Base-by-base conservation (phyloP, 2,797 vertebrate genomes). In the Hemibagrus guttatus region DNA sequence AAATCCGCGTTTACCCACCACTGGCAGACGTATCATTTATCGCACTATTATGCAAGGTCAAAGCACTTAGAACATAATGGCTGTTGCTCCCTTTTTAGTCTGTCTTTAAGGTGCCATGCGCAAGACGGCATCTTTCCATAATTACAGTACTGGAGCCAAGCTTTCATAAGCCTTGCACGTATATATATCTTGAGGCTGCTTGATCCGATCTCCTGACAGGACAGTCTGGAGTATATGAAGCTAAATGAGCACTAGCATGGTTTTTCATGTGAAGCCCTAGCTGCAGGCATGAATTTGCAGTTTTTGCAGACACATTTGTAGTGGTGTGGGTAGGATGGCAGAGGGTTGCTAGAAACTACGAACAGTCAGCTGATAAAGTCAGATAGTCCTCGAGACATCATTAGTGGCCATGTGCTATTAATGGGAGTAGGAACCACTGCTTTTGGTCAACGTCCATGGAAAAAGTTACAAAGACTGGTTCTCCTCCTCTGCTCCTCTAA, bases 11-110 rank as follows among this genome's bases (percentile, higher is more conserved):
- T 93, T 93, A 94, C 94, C 94, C 87, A 92, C 89, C 87, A 88
- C 91, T 84, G 85, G 91, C 90, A 87, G 93, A 93, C 90, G 21
- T 94, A 91, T 93, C 91, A 94, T 95, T 95, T 94, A 93, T 94
- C 90, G 83, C 89, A 91, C 86, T 88, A 91, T 92, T 89, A 92
- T 90, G 88, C 83, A 87, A 91, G 91, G 91, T 91, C 91, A 92
- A 88, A 91, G 88, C 91, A 92, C 90, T 92, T 92, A 90, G 89
- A 91, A 92, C 90, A 91, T 92, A 92, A 93, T 88, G 87, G 90
- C 85, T 90, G 88, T 90, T 92, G 93, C 90, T 89, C 89, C 89
- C 88, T 90, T 88, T 19, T 83, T 64, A 78, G 85, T 58, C 59
- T 86, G 63, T 83, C 81, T 85, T 84, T 88, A 89, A 72, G 85